These are phyloP conservation scores for Apamea sordens DNA, from an alignment of 2,888 invertebrate genomes.

Conservation along the genomic window DNA sequence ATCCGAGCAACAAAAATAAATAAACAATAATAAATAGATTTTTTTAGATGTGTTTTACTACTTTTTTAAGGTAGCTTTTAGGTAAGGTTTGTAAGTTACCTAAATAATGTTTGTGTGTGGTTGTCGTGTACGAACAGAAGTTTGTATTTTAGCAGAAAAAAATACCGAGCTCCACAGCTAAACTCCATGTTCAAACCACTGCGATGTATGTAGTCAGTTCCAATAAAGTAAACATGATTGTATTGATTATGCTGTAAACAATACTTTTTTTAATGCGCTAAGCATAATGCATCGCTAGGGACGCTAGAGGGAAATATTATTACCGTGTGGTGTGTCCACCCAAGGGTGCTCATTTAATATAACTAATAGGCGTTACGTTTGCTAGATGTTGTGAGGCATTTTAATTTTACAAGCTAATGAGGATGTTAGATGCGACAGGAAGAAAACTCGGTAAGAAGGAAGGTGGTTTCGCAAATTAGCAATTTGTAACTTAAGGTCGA, in stretches of 20 bases:
- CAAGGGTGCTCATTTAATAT: constrained; percentile 1
- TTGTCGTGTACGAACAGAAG: neutral
- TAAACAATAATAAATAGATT: neutral
- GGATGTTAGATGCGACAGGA: neutral
- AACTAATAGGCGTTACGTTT: neutral
- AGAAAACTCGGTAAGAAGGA: neutral
- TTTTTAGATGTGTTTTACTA: neutral
- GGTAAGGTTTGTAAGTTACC: neutral
- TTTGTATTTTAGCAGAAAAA: neutral
- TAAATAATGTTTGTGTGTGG: neutral
- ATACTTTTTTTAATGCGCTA: neutral
- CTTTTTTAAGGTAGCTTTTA: neutral
- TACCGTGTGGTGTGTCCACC: neutral
- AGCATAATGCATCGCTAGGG: neutral
- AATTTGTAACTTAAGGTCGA: neutral
- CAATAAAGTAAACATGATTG: neutral
- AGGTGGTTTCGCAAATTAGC: neutral
- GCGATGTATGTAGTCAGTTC: neutral
- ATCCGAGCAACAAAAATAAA: too few relatives aligned
- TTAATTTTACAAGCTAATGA: neutral
- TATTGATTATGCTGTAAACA: neutral
- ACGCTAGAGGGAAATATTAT: neutral
- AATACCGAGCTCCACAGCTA: neutral
- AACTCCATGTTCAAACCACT: neutral
- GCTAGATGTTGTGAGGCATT: neutral